Evolutionary conservation across 37 sponge, comb jelly and placozoan species (phyloP), one percentile per base, ranked within the genome.

Genomic region (Agelas oroides): DNA sequence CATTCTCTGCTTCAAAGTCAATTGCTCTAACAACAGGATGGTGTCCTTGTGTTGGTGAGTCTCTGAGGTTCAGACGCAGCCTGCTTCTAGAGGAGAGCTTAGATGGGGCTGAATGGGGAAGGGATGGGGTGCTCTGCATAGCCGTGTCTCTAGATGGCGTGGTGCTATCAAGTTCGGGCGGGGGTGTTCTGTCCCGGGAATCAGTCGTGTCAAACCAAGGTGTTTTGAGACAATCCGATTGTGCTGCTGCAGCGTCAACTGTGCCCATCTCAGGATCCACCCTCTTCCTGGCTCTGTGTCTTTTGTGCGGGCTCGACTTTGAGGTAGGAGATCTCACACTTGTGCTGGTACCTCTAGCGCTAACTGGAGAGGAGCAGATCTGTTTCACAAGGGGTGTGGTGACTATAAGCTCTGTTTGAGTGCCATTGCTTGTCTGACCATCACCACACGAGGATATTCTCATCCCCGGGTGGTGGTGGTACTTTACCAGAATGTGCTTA

Each of bases 401-500:
- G 46, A 46, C 46, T 12, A 46, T 46, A 8, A 30, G 30, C 27
- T 38, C 23, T 5, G 76, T 58, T 27, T 75, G 73, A 20, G 73
- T 72, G 73, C 46, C 53, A 2, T 24, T 20, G 46, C 46, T 38
- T 53, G 73, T 17, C 53, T 18, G 33, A 23, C 33, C 18, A 1
- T 5, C 12, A n/a, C 5, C 53, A 21, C 46, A 46, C 3, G n/a
- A 5, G 13, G 63, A n/a, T 13, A 61, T 13, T 2, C 5, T 25
- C 23, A 20, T 46, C n/a, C 27, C 53, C 8, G 46, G 46, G 3
- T 46, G n/a, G n/a, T n/a, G 46, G 3, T 46, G 46, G 65, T 88
- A 88, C n/a, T 62, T 70, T 19, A 24, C 32, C 46, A 88, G 82
- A 34, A 77, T 0, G 36, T 31, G 34, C 53, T 82, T 88, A 1